phyloP scores from a whole-genome alignment of 2,113 vertebrate species.

The Glareola pratincola region DNA sequence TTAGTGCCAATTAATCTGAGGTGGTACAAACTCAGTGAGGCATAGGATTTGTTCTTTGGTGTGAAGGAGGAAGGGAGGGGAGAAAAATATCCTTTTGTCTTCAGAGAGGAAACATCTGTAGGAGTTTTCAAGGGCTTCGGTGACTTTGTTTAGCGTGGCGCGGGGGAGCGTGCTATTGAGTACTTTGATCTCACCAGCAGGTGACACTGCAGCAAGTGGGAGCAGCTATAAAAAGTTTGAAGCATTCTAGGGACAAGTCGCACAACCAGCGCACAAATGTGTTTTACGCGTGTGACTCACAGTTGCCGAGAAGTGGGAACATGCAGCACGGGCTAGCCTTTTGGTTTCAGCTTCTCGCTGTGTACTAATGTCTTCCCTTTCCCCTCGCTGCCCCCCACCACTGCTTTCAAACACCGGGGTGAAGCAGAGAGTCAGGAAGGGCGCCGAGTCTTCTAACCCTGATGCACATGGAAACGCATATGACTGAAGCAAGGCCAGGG shows the following conservation, averaged over 20 bases:
- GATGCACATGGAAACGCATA: neutral
- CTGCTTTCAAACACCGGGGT: neutral
- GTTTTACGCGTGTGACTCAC: neutral
- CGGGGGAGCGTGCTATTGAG: conserved; percentile 3
- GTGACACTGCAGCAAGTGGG: conserved; percentile 68
- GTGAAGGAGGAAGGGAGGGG: conserved; percentile 37
- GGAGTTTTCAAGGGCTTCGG: conserved; percentile 39
- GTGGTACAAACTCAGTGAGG: conserved; percentile 37
- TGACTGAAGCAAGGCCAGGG: neutral
- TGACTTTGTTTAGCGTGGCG: conserved; percentile 40
- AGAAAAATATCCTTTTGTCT: conserved; percentile 45
- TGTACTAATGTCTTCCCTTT: neutral
- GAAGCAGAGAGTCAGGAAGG: neutral
- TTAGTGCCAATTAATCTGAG: conserved; percentile 57
- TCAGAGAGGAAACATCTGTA: conserved; percentile 40
- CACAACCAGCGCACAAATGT: neutral
- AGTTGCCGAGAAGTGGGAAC: conserved; percentile 13
- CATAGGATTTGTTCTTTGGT: conserved; percentile 43
- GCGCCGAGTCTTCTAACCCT: neutral
- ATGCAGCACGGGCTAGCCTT: neutral
- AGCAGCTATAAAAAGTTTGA: conserved; percentile 55
- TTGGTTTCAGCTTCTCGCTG: neutral
- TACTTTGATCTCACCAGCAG: conserved; percentile 54
- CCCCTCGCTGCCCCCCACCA: neutral
- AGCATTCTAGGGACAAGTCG: conserved; percentile 11